A percentile compares a stretch with the other conserved stretches of the same genome.
phyloP scores from a whole-genome alignment of 2,797 vertebrate genomes.

The Eurystomus glaucurus region DNA sequence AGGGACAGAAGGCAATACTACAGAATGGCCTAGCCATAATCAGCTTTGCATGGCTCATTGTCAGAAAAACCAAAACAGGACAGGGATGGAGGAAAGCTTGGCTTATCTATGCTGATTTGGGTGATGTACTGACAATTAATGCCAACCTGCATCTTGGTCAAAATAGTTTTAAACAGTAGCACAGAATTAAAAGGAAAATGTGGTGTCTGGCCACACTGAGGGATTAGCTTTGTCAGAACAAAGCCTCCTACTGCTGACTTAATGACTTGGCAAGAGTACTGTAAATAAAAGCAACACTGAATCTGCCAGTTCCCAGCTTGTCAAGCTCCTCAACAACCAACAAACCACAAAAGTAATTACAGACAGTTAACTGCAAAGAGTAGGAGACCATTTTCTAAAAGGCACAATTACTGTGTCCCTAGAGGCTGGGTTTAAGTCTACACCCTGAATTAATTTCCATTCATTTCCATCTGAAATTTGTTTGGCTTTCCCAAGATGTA shows the following conservation, averaged over 20 bases:
- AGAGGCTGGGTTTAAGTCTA: slow-evolving; percentile 41
- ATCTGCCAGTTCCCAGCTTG: slow-evolving; percentile 50
- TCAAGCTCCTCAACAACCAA: slow-evolving; percentile 17
- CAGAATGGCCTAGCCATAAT: background rate
- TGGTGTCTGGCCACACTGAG: background rate
- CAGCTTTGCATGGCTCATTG: background rate
- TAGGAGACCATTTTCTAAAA: slow-evolving; percentile 39
- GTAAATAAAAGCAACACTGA: slow-evolving; percentile 43
- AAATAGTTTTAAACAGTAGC: background rate
- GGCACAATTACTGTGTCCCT: slow-evolving; percentile 32
- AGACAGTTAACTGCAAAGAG: slow-evolving; percentile 54
- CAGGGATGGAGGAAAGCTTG: background rate
- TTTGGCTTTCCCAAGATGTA: slow-evolving; percentile 29
- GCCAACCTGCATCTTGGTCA: background rate
- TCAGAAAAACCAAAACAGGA: background rate
- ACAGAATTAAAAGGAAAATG: background rate
- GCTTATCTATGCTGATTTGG: background rate
- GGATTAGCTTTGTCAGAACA: slow-evolving; percentile 28
- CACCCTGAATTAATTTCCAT: slow-evolving; percentile 46
- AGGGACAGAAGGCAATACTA: background rate
- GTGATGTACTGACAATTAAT: background rate
- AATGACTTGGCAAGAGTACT: slow-evolving; percentile 45
- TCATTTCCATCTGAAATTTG: slow-evolving; percentile 48
- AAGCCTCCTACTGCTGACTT: background rate
- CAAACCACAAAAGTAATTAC: slow-evolving; percentile 61